A percentile compares a stretch with the other conserved stretches of the same genome.
Conservation (phyloP, 2,797 vertebrate genomes). For the Galagoides demidoff region DNA sequence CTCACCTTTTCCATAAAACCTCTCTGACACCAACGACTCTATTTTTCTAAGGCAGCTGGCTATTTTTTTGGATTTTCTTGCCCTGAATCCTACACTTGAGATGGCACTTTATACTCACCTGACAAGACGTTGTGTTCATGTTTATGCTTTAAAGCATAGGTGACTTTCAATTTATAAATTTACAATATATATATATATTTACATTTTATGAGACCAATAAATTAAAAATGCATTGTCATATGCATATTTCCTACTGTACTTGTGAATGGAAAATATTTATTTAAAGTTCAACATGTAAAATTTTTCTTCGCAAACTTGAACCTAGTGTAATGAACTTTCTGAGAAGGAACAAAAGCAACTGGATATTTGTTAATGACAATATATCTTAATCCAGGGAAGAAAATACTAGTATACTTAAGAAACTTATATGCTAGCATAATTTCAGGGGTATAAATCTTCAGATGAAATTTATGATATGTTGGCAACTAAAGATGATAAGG, state of each 20-base stretch:
- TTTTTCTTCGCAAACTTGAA: background rate
- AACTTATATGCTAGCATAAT: background rate
- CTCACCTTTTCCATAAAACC: too few species aligned
- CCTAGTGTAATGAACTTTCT: background rate
- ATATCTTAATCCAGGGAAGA: background rate
- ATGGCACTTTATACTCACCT: background rate
- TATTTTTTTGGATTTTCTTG: too few species aligned
- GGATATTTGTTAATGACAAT: background rate
- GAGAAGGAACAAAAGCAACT: background rate
- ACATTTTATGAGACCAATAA: background rate
- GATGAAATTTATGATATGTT: background rate
- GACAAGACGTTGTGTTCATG: background rate
- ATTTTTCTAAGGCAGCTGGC: too few species aligned
- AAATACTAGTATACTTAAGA: background rate
- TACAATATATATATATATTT: background rate
- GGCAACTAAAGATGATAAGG: background rate
- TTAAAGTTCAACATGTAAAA: background rate
- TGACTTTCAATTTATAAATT: background rate
- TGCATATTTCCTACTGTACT: background rate
- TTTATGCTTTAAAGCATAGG: background rate
- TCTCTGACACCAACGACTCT: too few species aligned
- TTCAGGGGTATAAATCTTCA: background rate
- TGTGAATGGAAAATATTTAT: background rate
- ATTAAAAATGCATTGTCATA: background rate
- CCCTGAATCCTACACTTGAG: too few species aligned